phyloP scores from a whole-genome alignment of 2,888 invertebrate genomes.

The Apamea monoglypha region DNA sequence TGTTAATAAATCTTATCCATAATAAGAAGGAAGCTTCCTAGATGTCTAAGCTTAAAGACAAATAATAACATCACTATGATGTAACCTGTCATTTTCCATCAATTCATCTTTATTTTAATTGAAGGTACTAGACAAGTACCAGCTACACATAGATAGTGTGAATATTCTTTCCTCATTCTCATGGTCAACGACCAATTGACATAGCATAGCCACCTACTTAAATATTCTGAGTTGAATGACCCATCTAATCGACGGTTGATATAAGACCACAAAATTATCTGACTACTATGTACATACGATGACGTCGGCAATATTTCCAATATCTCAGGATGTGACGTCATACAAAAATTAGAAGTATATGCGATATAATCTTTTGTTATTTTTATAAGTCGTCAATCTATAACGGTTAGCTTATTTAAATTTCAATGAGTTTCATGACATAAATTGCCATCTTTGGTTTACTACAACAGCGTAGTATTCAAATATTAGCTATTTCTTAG shows the following conservation, averaged over 20 bases:
- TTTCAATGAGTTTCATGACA: constrained; percentile 36
- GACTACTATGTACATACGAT: constrained; percentile 41
- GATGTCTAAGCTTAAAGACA: background rate
- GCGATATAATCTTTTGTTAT: constrained; percentile 8
- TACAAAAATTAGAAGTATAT: background rate
- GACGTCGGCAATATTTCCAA: constrained; percentile 53
- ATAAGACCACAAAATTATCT: constrained; percentile 56
- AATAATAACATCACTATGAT: constrained; percentile 18
- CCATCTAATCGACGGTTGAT: constrained; percentile 66
- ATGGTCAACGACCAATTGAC: constrained; percentile 70
- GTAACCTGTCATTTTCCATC: constrained; percentile 15
- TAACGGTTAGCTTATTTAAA: constrained; percentile 33
- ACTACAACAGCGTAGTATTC: constrained; percentile 28
- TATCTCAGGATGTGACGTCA: constrained; percentile 32
- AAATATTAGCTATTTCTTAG: constrained; percentile 20
- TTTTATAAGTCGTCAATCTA: background rate
- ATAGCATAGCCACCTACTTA: constrained; percentile 68
- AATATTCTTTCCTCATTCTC: constrained; percentile 58
- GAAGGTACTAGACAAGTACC: constrained; percentile 17
- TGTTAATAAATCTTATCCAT: constrained; percentile 27
- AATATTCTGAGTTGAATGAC: constrained; percentile 70
- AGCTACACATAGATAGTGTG: constrained; percentile 31
- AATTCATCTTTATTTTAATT: constrained; percentile 35
- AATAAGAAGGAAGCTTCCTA: background rate
- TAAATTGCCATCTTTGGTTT: constrained; percentile 25